phyloP scores from a whole-genome alignment of 2,888 invertebrate genomes.

The Crepidodera aurea region DNA sequence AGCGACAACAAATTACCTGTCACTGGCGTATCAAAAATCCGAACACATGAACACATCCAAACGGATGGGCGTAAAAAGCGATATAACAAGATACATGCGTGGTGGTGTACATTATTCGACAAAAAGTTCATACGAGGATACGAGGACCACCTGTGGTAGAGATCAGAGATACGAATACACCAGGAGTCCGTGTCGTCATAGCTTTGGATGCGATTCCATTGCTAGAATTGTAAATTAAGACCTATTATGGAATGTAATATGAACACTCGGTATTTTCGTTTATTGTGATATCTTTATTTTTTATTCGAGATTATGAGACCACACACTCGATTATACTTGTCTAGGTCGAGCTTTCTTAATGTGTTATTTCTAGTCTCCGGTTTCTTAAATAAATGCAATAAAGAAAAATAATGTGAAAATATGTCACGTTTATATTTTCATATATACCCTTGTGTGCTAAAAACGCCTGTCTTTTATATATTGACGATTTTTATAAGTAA shows the following conservation, averaged over 20 bases:
- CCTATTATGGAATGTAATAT: conserved; percentile 3
- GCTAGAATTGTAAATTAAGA: conserved; percentile 6
- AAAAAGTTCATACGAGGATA: conserved; percentile 9
- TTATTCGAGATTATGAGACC: conserved; percentile 7
- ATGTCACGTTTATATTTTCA: too few relatives aligned
- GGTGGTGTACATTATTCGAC: conserved; percentile 2
- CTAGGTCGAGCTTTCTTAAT: too few relatives aligned
- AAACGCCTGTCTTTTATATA: too few relatives aligned
- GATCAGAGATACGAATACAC: background rate
- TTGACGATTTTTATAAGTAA: too few relatives aligned
- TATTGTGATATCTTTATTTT: conserved; percentile 15
- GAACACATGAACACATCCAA: background rate
- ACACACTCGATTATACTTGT: too few relatives aligned
- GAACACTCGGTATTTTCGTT: conserved; percentile 9
- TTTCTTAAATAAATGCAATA: too few relatives aligned
- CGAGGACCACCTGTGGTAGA: conserved; percentile 8
- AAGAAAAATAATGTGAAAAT: too few relatives aligned
- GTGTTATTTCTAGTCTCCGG: too few relatives aligned
- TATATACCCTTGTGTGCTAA: too few relatives aligned
- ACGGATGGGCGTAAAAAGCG: conserved; percentile 8
- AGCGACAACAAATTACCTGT: conserved; percentile 4
- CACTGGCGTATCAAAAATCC: background rate
- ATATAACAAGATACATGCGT: background rate
- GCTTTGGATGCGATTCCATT: background rate
- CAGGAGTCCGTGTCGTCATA: background rate